Percentiles rank a stretch among this genome's conserved stretches.
phyloP scores from a whole-genome alignment of 2,113 vertebrate genomes.

The Monopterus albus region DNA sequence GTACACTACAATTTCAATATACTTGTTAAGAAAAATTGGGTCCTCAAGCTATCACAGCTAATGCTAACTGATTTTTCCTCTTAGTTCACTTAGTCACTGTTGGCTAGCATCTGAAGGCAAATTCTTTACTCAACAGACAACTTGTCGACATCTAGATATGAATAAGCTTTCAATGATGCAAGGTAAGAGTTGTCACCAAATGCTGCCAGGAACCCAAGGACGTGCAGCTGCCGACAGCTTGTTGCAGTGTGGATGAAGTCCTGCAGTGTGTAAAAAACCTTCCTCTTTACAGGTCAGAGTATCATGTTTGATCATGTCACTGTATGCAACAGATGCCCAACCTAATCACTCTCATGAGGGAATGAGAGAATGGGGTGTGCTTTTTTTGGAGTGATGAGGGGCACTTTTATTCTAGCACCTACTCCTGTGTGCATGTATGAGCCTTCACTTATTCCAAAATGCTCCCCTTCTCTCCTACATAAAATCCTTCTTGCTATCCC shows the following conservation, averaged over 20 bases:
- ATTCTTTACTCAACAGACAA: too few species aligned
- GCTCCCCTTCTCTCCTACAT: slow-evolving; percentile 56
- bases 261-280: neutral
- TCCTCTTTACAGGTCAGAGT: neutral
- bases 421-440: slow-evolving; percentile 42
- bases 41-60: neutral
- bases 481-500: slow-evolving; percentile 51
- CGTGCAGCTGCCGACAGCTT: neutral
- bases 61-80: neutral
- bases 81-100: too few species aligned
- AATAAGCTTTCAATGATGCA: neutral
- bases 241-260: neutral
- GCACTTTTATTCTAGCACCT: slow-evolving; percentile 14
- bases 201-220: neutral
- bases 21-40: too few species aligned
- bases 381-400: neutral
- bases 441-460: slow-evolving; percentile 67
- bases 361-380: too few species aligned
- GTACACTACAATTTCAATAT: too few species aligned
- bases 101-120: too few species aligned
- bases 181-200: too few species aligned
- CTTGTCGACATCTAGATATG: too few species aligned
- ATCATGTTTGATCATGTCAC: neutral
- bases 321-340: slow-evolving; percentile 38
- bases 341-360: slow-evolving; percentile 7